Conservation (phyloP, 23 tunicate species). For the Clavelina lepadiformis region DNA sequence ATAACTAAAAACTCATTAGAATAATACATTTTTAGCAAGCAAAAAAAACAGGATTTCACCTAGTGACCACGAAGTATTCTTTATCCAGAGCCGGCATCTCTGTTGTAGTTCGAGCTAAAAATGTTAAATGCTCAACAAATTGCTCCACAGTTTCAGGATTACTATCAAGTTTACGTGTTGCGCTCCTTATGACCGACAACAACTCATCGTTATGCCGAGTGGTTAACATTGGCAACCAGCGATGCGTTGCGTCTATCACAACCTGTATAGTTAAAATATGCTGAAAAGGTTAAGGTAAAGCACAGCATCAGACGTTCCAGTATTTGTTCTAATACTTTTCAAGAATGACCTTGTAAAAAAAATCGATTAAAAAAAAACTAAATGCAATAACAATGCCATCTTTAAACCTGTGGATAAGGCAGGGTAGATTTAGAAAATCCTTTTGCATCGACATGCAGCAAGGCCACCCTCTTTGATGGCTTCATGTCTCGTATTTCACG, state of each 20-base stretch:
- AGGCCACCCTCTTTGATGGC: slow-evolving; percentile 43
- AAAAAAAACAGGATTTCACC: slow-evolving; percentile 9
- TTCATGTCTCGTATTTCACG: slow-evolving; percentile 70
- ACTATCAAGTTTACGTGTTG: slow-evolving; percentile 49
- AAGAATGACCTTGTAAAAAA: not conserved
- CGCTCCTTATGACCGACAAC: slow-evolving; percentile 52
- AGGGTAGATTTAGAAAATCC: slow-evolving; percentile 47
- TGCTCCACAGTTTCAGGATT: slow-evolving; percentile 79
- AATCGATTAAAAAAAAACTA: not conserved
- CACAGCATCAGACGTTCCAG: not conserved
- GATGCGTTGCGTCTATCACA: slow-evolving; percentile 71
- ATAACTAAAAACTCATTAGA: too few relatives aligned
- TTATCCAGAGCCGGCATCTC: slow-evolving; percentile 78
- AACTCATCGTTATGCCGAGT: slow-evolving; percentile 80
- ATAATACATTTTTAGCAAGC: not conserved
- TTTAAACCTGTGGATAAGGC: slow-evolving; percentile 86
- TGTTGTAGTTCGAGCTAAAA: slow-evolving; percentile 70
- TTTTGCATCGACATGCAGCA: slow-evolving; percentile 66
- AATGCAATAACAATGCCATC: not conserved
- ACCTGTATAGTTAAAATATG: slow-evolving; percentile 23
- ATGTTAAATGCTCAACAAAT: slow-evolving; percentile 87
- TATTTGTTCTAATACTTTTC: not conserved
- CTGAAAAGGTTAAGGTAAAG: too few relatives aligned
- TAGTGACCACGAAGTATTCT: slow-evolving; percentile 63
- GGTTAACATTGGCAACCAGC: slow-evolving; percentile 76